A percentile compares a stretch with the other conserved stretches of the same genome.
phyloP scores from a whole-genome alignment of 1,140 invertebrate genomes.

The Diorhabda elongata region DNA sequence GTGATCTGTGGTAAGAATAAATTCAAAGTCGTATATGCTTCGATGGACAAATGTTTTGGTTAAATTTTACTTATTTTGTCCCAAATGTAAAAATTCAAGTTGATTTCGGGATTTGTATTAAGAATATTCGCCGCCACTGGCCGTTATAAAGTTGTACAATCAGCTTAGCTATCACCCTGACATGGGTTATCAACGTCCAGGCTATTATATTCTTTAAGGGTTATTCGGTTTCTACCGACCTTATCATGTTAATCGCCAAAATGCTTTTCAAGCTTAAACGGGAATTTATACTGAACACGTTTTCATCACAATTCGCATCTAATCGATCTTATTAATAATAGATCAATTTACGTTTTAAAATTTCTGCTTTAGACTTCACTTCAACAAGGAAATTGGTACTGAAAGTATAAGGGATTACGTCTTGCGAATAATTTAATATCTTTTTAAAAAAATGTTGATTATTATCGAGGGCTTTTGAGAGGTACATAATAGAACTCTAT shows the following conservation, averaged over 20 bases:
- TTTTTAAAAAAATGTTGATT: not conserved
- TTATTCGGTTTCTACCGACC: slow-evolving; percentile 15
- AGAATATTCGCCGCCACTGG: not conserved
- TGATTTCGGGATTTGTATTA: not conserved
- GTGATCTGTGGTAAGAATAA: too few species aligned
- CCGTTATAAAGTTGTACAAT: slow-evolving; percentile 5
- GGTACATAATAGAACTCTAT: too few species aligned
- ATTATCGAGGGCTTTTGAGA: too few species aligned
- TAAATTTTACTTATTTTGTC: too few species aligned
- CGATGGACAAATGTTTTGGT: too few species aligned
- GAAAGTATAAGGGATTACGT: not conserved
- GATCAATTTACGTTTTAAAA: slow-evolving; percentile 7
- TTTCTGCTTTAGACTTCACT: not conserved
- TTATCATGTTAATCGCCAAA: slow-evolving; percentile 19
- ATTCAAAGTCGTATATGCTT: too few species aligned
- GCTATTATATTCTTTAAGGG: slow-evolving; percentile 21
- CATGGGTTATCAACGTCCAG: slow-evolving; percentile 15
- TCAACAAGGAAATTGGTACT: not conserved
- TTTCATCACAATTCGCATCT: slow-evolving; percentile 8
- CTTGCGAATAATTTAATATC: not conserved
- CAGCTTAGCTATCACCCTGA: slow-evolving; percentile 12
- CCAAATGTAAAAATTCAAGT: too few species aligned
- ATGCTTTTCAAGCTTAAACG: slow-evolving; percentile 15
- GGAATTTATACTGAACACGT: slow-evolving; percentile 13
- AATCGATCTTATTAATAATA: slow-evolving; percentile 18